Evolutionary conservation across 2,888 invertebrate species (phyloP).

Genomic region (Podotricha telesiphe): DNA sequence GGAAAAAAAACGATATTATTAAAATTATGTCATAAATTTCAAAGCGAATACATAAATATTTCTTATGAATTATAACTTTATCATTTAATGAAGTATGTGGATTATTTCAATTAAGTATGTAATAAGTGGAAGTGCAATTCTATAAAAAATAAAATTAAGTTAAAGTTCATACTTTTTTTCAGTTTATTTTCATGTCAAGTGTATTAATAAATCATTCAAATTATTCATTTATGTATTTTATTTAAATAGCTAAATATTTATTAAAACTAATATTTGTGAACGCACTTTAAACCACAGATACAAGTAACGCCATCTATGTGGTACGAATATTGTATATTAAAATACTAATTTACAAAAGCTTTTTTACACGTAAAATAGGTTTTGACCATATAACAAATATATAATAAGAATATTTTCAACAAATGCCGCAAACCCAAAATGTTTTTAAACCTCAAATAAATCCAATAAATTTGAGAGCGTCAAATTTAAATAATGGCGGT

Average conservation of each 20-base stretch:
- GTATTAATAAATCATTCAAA: no score
- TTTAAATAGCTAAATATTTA: background rate
- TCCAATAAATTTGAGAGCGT: background rate
- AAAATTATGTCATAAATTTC: no score
- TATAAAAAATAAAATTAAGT: no score
- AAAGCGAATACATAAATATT: no score
- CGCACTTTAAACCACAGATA: constrained; percentile 14
- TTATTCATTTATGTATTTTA: no score
- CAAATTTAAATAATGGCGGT: constrained; percentile 49
- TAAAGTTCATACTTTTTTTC: no score
- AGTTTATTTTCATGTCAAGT: no score
- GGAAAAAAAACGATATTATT: no score
- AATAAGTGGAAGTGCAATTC: no score
- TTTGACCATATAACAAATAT: background rate
- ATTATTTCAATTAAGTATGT: no score
- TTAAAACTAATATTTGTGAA: constrained; percentile 22
- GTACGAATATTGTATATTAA: background rate
- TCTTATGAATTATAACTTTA: no score
- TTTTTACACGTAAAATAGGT: background rate
- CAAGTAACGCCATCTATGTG: constrained; percentile 37
- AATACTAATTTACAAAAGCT: background rate
- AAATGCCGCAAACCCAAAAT: background rate
- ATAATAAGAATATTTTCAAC: background rate
- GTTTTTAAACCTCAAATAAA: background rate
- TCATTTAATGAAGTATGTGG: no score